These are phyloP conservation scores for Lasioglossum pauxillum DNA, from an alignment of 2,888 invertebrate species.

Conservation along the genomic window DNA sequence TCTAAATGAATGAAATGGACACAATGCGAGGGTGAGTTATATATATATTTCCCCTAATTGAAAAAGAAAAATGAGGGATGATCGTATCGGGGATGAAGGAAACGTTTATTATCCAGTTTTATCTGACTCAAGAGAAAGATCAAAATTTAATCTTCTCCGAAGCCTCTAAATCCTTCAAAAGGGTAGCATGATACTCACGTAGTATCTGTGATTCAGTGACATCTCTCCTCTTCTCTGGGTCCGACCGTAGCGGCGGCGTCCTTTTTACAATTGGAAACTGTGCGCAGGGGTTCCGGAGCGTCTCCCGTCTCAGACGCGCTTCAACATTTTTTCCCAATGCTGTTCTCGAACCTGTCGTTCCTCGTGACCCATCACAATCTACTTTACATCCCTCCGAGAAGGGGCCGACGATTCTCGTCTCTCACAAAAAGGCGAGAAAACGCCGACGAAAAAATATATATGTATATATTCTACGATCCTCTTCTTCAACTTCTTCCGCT, in stretches of 20 bases:
- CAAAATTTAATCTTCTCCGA: not conserved
- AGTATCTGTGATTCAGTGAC: conserved; percentile 84
- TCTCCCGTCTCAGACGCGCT: conserved; percentile 14
- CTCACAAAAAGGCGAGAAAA: not conserved
- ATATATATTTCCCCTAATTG: not conserved
- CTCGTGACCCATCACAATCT: not conserved
- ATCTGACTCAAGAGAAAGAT: not conserved
- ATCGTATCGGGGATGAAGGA: not conserved
- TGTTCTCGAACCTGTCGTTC: not conserved
- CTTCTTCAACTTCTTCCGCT: not conserved
- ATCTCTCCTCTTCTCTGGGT: conserved; percentile 67
- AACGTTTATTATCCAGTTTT: conserved; percentile 7
- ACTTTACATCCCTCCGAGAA: not conserved
- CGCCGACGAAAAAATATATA: conserved; percentile 1
- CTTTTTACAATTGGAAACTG: conserved; percentile 29
- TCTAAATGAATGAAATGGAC: not conserved
- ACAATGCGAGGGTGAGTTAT: not conserved
- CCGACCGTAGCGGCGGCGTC: conserved; percentile 23
- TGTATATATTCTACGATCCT: not conserved
- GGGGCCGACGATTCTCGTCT: not conserved
- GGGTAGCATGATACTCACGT: conserved; percentile 77
- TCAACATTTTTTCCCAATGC: conserved; percentile 12
- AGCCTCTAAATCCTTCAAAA: not conserved
- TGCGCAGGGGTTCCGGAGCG: not conserved
- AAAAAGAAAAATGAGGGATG: not conserved